phyloP scores from a whole-genome alignment of 2,888 invertebrate genomes.

The Bugula neritina region DNA sequence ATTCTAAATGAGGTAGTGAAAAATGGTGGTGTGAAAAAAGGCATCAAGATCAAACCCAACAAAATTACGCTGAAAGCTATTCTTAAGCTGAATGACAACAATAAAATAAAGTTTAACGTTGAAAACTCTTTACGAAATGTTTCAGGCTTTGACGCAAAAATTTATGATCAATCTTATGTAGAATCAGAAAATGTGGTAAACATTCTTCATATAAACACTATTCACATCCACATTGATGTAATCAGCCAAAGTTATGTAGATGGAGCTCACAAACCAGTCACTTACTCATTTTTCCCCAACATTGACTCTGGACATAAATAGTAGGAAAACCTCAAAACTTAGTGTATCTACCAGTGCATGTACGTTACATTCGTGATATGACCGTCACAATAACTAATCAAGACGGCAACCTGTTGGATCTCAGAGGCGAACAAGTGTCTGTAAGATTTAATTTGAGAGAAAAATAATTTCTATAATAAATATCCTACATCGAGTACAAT shows the following conservation, averaged over 20 bases:
- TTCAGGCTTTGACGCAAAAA: too few species aligned
- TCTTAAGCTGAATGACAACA: too few species aligned
- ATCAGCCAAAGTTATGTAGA: slow-evolving; percentile 29
- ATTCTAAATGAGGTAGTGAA: too few species aligned
- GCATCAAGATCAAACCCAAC: too few species aligned
- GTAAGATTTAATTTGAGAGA: slow-evolving; percentile 32
- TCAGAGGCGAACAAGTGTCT: slow-evolving; percentile 29
- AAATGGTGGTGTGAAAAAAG: too few species aligned
- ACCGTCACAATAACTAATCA: slow-evolving; percentile 30
- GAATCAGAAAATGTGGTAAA: slow-evolving; percentile 30
- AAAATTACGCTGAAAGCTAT: too few species aligned
- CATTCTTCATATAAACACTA: slow-evolving; percentile 29
- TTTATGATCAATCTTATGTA: too few species aligned
- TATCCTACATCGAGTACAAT: background rate
- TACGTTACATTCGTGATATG: slow-evolving; percentile 29
- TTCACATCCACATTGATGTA: slow-evolving; percentile 30
- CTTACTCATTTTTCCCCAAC: slow-evolving; percentile 31
- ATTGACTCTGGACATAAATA: slow-evolving; percentile 31
- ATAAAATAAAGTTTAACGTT: too few species aligned
- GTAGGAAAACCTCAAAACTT: slow-evolving; percentile 29
- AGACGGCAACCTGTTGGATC: slow-evolving; percentile 28
- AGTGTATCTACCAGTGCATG: slow-evolving; percentile 30
- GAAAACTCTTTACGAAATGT: too few species aligned
- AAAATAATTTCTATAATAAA: slow-evolving; percentile 26
- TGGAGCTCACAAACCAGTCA: slow-evolving; percentile 26